Percentiles rank a stretch among this genome's conserved stretches.
Evolutionary conservation across 2,888 invertebrate species (phyloP).

Genomic region (Melolontha melolontha): DNA sequence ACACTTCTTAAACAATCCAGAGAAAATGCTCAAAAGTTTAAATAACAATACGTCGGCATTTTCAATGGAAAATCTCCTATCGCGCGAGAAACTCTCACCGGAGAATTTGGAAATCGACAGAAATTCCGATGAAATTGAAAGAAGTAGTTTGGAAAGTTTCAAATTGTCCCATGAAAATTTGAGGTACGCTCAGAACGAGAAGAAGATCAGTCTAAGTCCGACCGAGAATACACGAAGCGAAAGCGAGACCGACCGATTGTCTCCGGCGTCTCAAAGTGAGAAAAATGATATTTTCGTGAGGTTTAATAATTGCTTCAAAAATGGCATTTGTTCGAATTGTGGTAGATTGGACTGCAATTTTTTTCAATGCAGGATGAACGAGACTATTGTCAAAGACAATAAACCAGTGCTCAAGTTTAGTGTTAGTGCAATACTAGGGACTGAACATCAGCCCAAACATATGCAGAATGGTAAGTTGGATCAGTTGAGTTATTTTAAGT

Average conservation of each 20-base stretch:
- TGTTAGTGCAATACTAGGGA: constrained; percentile 90
- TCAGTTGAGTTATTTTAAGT: no score
- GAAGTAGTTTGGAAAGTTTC: constrained; percentile 37
- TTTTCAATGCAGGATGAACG: constrained; percentile 60
- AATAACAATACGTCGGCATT: constrained; percentile 62
- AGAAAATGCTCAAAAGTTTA: constrained; percentile 63
- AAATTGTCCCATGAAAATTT: constrained; percentile 8
- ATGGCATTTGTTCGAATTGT: constrained; percentile 68
- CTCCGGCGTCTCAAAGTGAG: constrained; percentile 54
- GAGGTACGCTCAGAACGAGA: constrained; percentile 1
- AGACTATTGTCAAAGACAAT: constrained; percentile 56
- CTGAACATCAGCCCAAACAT: constrained; percentile 62
- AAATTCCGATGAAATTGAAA: constrained; percentile 30
- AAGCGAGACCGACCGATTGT: constrained; percentile 53
- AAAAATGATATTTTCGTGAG: constrained; percentile 59
- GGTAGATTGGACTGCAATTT: constrained; percentile 70
- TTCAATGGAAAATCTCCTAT: constrained; percentile 64
- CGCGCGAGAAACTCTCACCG: constrained; percentile 60
- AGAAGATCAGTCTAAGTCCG: constrained; percentile 19
- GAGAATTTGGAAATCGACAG: constrained; percentile 54
- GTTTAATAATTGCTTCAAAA: constrained; percentile 61
- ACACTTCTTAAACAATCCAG: constrained; percentile 59
- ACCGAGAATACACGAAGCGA: constrained; percentile 36
- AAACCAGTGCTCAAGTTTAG: constrained; percentile 92
- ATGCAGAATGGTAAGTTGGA: constrained; percentile 53